phyloP scores from a whole-genome alignment of 2,888 invertebrate genomes.

The Apodemia zela region DNA sequence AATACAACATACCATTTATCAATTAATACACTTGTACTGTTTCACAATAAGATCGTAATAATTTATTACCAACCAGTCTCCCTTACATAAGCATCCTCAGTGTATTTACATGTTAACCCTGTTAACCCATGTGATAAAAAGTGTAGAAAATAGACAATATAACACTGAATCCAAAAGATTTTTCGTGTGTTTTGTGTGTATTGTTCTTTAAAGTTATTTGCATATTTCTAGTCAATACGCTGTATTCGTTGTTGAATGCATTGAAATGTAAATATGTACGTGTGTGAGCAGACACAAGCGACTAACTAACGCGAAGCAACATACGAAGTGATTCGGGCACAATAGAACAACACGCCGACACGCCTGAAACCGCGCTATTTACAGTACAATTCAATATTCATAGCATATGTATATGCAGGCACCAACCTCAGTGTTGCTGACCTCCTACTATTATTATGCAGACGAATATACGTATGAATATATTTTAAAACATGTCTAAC shows the following conservation, averaged over 20 bases:
- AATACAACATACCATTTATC: too few relatives aligned
- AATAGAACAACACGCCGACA: constrained; percentile 29
- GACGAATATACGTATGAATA: not conserved
- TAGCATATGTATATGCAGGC: constrained; percentile 5
- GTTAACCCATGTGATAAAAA: too few relatives aligned
- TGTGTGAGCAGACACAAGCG: constrained; percentile 57
- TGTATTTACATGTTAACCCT: too few relatives aligned
- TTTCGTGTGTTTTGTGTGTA: constrained; percentile 28
- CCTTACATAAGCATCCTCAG: too few relatives aligned
- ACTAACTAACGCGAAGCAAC: constrained; percentile 64
- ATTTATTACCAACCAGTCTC: too few relatives aligned
- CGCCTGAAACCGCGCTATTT: constrained; percentile 28
- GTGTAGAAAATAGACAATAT: too few relatives aligned
- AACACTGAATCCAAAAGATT: constrained; percentile 15
- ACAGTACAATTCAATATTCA: constrained; percentile 21
- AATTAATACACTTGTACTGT: too few relatives aligned
- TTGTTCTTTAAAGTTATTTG: constrained; percentile 33
- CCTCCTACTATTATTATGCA: not conserved
- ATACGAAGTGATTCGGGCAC: constrained; percentile 54
- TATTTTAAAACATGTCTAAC: not conserved
- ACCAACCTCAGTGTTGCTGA: constrained; percentile 2
- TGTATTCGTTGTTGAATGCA: constrained; percentile 40
- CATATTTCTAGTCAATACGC: constrained; percentile 45
- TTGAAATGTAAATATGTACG: constrained; percentile 62
- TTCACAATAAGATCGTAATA: too few relatives aligned